phyloP scores from a whole-genome alignment of 1,140 invertebrate species.

The Samia ricini region DNA sequence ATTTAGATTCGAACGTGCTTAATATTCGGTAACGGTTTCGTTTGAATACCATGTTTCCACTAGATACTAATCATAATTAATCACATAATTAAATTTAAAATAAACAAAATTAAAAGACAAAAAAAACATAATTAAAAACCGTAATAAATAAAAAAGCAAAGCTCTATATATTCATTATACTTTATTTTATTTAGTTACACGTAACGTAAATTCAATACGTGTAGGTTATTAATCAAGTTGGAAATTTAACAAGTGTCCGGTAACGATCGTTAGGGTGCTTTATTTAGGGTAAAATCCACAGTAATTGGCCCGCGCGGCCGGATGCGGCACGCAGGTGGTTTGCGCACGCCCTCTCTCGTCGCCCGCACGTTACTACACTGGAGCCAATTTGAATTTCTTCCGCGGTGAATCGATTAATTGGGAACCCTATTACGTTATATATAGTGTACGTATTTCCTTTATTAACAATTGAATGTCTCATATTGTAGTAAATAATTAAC shows the following conservation, averaged over 20 bases:
- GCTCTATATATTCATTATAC: neutral
- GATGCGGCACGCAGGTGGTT: constrained; percentile 63
- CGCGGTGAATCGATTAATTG: constrained; percentile 57
- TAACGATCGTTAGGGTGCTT: constrained; percentile 56
- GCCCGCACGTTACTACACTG: constrained; percentile 53
- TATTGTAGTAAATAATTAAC: too few species aligned
- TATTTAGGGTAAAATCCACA: constrained; percentile 59
- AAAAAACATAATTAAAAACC: neutral
- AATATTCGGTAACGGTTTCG: too few species aligned
- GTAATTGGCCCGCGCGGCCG: constrained; percentile 63
- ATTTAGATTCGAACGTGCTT: too few species aligned
- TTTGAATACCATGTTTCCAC: too few species aligned
- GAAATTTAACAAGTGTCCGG: constrained; percentile 50
- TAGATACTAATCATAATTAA: too few species aligned
- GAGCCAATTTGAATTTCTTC: constrained; percentile 66
- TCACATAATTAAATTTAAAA: neutral
- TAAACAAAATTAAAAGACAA: neutral
- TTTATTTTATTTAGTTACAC: neutral
- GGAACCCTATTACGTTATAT: constrained; percentile 39
- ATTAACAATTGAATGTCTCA: neutral
- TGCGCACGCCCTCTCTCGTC: constrained; percentile 49
- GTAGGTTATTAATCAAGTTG: constrained; percentile 42
- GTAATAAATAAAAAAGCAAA: neutral
- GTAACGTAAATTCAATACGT: neutral
- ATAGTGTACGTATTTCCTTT: constrained; percentile 11